Conservation (phyloP, 2,113 vertebrate species). For the Ciconia maguari region DNA sequence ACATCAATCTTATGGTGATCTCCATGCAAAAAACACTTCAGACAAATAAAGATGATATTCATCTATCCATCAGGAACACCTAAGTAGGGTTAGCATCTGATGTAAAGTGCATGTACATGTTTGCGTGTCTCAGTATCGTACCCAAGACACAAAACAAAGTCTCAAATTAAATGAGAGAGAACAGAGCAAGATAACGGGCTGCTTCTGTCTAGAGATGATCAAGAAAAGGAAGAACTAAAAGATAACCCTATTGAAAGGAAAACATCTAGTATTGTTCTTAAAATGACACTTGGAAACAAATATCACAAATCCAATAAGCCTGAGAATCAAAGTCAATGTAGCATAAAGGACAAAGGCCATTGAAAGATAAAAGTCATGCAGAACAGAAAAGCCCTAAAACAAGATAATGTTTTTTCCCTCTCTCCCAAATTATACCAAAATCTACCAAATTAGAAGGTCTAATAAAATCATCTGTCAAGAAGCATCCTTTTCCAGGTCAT, state of each 20-base stretch:
- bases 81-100: neutral
- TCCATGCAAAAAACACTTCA: neutral
- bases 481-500: neutral
- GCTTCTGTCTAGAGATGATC: neutral
- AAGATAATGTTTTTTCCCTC: neutral
- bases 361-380: neutral
- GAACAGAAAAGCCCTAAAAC: neutral
- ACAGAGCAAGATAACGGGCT: neutral
- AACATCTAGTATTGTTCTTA: neutral
- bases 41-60: neutral
- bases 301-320: neutral
- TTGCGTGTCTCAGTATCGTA: neutral
- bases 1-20: neutral
- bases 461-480: neutral
- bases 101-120: neutral
- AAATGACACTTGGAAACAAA: neutral
- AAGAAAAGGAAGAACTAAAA: neutral
- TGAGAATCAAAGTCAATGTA: neutral
- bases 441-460: neutral
- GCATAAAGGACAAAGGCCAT: neutral
- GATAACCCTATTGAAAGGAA: neutral
- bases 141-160: neutral
- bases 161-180: neutral
- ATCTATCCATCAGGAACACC: neutral
- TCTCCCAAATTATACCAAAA: neutral